A percentile compares a stretch with the other conserved stretches of the same genome.
Evolutionary conservation across 2,888 invertebrate species (phyloP).

Genomic region (Eupithecia dodoneata): DNA sequence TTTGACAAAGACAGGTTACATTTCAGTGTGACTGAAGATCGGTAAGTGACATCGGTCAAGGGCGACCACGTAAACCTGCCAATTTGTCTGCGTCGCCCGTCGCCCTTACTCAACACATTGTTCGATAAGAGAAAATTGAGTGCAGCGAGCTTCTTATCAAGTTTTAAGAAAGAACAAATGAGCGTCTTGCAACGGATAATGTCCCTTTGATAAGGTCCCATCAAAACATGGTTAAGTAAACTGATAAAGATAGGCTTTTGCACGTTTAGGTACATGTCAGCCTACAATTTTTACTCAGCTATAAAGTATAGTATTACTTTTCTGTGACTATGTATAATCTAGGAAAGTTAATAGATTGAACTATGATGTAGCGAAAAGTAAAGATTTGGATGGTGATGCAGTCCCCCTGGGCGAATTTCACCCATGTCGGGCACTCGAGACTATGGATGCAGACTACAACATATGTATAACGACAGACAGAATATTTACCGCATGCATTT

Average conservation of each 20-base stretch:
- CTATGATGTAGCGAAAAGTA: too few relatives aligned
- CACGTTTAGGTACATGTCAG: too few relatives aligned
- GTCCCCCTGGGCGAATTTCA: too few relatives aligned
- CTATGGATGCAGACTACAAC: too few relatives aligned
- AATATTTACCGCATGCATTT: neutral
- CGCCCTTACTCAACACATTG: constrained; percentile 46
- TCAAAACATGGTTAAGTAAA: neutral
- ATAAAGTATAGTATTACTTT: too few relatives aligned
- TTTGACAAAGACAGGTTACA: constrained; percentile 17
- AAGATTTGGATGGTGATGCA: too few relatives aligned
- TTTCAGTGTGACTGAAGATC: constrained; percentile 33
- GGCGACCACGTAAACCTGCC: constrained; percentile 52
- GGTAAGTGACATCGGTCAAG: constrained; percentile 41
- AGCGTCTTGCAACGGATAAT: constrained; percentile 6
- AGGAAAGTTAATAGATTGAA: too few relatives aligned
- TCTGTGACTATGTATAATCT: too few relatives aligned
- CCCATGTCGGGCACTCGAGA: too few relatives aligned
- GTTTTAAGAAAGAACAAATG: constrained; percentile 38
- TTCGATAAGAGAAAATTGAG: constrained; percentile 46
- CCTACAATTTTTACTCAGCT: too few relatives aligned
- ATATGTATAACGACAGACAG: too few relatives aligned
- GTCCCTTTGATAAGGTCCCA: neutral
- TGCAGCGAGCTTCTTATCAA: constrained; percentile 45
- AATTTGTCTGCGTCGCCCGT: constrained; percentile 60
- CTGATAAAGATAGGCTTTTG: too few relatives aligned